Evolutionary conservation across 2,113 vertebrate species (phyloP).

Genomic region (Campylomormyrus numenius): DNA sequence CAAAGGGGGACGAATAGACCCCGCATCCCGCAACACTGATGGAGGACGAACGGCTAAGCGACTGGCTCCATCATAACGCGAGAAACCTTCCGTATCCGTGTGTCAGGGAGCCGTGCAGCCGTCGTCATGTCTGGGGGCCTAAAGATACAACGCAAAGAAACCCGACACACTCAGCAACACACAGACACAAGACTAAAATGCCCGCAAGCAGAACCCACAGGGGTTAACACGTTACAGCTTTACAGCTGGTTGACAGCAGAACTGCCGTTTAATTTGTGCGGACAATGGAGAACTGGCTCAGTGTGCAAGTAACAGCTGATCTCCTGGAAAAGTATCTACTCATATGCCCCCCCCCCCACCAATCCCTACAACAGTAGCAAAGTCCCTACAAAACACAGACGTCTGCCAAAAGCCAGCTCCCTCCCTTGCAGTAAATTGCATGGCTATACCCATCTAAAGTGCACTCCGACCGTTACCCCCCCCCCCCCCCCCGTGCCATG

Average conservation of each 20-base stretch:
- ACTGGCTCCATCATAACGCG: neutral
- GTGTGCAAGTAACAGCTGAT: neutral
- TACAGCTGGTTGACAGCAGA: neutral
- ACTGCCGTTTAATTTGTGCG: neutral
- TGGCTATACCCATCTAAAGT: neutral
- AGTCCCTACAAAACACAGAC: neutral
- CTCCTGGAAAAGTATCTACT: neutral
- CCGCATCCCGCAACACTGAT: neutral
- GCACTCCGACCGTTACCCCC: conserved; percentile 34
- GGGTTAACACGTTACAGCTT: neutral
- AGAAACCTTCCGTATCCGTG: neutral
- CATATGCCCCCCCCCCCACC: neutral
- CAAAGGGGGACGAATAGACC: neutral
- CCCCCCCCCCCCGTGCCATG: neutral
- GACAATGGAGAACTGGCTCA: neutral
- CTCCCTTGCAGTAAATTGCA: neutral
- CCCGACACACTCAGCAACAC: neutral
- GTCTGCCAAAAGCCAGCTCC: neutral
- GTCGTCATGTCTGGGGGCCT: neutral
- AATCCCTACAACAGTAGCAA: neutral
- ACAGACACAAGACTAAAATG: neutral
- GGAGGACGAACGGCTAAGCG: neutral
- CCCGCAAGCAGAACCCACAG: neutral
- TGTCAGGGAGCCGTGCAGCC: neutral
- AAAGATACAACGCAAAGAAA: neutral